A percentile compares a stretch with the other conserved stretches of the same genome.
Evolutionary conservation across 1,140 invertebrate genomes (phyloP).

Genomic region (Hypsibius dujardini): DNA sequence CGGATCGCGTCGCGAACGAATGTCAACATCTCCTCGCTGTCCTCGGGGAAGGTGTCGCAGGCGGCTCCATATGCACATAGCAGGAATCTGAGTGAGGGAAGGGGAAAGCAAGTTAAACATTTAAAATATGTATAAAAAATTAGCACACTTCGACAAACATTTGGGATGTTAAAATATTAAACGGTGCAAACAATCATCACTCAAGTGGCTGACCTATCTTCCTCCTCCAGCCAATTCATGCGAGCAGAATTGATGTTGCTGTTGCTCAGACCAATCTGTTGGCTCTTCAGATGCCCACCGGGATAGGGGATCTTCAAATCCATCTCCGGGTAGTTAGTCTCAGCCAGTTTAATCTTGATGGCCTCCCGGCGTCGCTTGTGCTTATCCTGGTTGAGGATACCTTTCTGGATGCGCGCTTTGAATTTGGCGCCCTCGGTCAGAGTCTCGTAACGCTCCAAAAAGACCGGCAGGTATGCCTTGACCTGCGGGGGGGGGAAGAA

Average conservation of each 20-base stretch:
- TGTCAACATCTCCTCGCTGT: slow-evolving; percentile 98
- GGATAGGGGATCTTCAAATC: slow-evolving; percentile 12
- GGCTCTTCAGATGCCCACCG: not conserved
- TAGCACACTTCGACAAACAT: slow-evolving; percentile 43
- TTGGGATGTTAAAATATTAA: not conserved
- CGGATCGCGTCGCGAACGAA: slow-evolving; percentile 78
- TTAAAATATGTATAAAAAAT: not conserved
- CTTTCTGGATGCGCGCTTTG: slow-evolving; percentile 85
- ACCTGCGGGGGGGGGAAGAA: slow-evolving; percentile 45
- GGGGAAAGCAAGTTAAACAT: slow-evolving; percentile 93
- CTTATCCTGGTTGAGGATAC: slow-evolving; percentile 58
- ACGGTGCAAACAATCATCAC: not conserved
- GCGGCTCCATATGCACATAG: not conserved
- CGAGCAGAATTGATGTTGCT: not conserved
- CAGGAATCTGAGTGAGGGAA: slow-evolving; percentile 62
- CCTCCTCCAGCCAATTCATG: not conserved
- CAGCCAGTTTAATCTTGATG: not conserved
- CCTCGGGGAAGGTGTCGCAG: slow-evolving; percentile 37
- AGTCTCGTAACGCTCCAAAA: slow-evolving; percentile 81
- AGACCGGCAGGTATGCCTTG: slow-evolving; percentile 88
- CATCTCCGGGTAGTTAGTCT: not conserved
- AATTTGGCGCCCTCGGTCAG: slow-evolving; percentile 95
- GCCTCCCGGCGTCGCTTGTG: slow-evolving; percentile 13
- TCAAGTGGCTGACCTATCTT: not conserved
- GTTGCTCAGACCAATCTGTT: not conserved